Conservation (phyloP, 2,888 invertebrate genomes). For the Temnothorax ravouxi region DNA sequence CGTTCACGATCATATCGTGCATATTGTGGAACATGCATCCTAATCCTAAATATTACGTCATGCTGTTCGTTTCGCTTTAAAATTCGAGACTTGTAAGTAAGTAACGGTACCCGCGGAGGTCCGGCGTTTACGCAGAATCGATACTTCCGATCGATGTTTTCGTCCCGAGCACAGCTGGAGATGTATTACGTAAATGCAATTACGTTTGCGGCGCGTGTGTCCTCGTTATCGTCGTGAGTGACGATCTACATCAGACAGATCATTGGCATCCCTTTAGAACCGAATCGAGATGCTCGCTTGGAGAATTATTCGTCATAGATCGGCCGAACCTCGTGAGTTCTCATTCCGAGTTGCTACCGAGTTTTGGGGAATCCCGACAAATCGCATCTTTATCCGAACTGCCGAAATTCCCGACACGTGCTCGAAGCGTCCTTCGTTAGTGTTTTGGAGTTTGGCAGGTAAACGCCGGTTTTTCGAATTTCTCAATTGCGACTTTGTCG, state of each 20-base stretch:
- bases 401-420: not conserved
- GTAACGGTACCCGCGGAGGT: not conserved
- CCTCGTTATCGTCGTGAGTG: not conserved
- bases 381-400: not conserved
- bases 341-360: no score
- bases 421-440: not conserved
- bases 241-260: not conserved
- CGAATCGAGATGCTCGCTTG: not conserved
- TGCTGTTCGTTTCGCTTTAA: not conserved
- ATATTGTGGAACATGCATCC: not conserved
- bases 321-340: not conserved
- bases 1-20: not conserved
- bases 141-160: not conserved
- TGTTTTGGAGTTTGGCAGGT: not conserved
- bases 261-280: not conserved
- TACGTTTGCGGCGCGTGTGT: not conserved
- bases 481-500: not conserved
- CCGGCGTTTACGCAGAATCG: not conserved
- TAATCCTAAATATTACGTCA: not conserved
- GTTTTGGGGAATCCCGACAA: not conserved
- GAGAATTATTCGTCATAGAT: not conserved
- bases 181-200: slow-evolving; percentile 41
- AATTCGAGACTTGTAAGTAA: not conserved
- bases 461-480: not conserved
- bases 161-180: not conserved